Evolutionary conservation across 1,140 invertebrate genomes (phyloP).

Genomic region (Arctopsyche grandis): DNA sequence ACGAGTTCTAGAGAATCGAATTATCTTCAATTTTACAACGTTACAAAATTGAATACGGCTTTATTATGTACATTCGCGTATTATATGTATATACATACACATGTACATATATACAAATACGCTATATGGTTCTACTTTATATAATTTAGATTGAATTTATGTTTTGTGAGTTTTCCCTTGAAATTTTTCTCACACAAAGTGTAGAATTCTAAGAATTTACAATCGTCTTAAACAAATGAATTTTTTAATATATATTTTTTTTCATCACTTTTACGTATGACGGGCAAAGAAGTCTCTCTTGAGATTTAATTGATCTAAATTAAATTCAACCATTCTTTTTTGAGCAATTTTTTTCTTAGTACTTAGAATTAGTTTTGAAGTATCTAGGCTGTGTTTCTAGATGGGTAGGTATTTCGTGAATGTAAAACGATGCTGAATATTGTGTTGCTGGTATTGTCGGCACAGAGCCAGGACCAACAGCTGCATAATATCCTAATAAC

Average conservation of each 20-base stretch:
- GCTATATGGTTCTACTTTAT: too few species aligned
- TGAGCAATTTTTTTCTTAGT: too few species aligned
- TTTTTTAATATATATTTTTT: constrained; percentile 18
- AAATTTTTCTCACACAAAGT: too few species aligned
- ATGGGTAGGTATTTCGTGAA: background rate
- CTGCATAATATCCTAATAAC: constrained; percentile 45
- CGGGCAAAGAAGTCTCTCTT: background rate
- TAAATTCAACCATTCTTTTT: too few species aligned
- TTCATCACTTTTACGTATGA: background rate
- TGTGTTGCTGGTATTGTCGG: constrained; percentile 25
- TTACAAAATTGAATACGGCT: too few species aligned
- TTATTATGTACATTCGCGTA: too few species aligned
- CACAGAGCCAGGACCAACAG: constrained; percentile 39
- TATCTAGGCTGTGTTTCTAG: too few species aligned
- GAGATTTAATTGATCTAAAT: background rate
- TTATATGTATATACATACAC: too few species aligned
- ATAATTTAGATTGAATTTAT: too few species aligned
- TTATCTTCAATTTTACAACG: background rate
- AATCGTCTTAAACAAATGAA: background rate
- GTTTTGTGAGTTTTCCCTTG: too few species aligned
- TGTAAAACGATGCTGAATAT: constrained; percentile 13
- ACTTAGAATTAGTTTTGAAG: too few species aligned
- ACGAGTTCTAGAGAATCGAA: background rate
- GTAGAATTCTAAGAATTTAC: background rate
- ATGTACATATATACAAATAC: too few species aligned